Percentiles rank a stretch among this genome's conserved stretches.
Conservation (phyloP, 2,113 vertebrate genomes). For the Cinclus mexicanus region DNA sequence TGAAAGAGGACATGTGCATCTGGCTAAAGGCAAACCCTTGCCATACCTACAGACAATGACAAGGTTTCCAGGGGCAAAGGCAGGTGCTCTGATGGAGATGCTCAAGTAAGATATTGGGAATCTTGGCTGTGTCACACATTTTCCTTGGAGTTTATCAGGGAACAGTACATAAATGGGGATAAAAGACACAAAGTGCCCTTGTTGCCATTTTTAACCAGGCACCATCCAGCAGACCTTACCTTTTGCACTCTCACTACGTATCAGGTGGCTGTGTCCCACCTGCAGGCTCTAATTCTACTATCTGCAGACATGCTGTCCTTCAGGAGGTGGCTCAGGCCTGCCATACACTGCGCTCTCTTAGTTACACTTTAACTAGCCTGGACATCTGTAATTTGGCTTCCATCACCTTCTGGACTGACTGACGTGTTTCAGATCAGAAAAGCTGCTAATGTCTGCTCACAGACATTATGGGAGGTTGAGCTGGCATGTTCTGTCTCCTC, state of each 20-base stretch:
- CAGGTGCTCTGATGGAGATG: background rate
- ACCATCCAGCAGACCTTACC: background rate
- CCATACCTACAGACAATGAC: background rate
- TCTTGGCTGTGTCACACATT: background rate
- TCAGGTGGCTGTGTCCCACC: background rate
- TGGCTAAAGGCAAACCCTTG: background rate
- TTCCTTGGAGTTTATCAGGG: background rate
- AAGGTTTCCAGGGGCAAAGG: background rate
- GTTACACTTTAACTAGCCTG: background rate
- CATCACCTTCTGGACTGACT: background rate
- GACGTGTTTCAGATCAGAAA: fast-evolving
- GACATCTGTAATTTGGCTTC: background rate
- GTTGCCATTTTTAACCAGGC: background rate
- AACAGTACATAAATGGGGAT: background rate
- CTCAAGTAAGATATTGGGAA: fast-evolving
- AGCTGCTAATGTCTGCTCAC: background rate
- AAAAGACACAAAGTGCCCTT: background rate
- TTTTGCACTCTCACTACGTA: background rate
- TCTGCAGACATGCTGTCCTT: background rate
- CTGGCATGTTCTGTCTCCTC: background rate
- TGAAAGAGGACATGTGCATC: background rate
- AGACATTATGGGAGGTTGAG: background rate
- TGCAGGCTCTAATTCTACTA: background rate
- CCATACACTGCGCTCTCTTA: background rate
- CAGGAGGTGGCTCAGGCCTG: background rate